Base-by-base conservation (phyloP, 2,113 vertebrate species). In the Hiodon alosoides region DNA sequence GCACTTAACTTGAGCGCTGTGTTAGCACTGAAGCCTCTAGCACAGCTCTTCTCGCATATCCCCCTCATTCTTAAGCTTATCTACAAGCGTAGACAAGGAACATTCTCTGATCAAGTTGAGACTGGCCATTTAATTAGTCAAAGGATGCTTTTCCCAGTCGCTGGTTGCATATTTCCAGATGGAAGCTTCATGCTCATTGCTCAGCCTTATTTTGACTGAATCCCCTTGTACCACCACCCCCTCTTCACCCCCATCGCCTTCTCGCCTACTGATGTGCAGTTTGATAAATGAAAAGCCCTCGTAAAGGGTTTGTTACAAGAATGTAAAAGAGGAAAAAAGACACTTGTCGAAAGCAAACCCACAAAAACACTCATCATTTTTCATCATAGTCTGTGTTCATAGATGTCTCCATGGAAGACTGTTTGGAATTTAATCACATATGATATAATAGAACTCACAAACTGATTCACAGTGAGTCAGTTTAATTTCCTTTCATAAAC, bases 401-500 rank as follows among this genome's bases (percentile, higher is more conserved):
- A 65, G 62, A 52, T 60, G 48, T 78, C 6, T 73, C 47, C 69
- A 55, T 62, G 78, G 78, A 85, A 82, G 83, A 31, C 84, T 77
- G 81, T 84, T 84, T 83, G 74, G 78, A 79, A 72, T 79, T 76
- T 79, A 83, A 85, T 85, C 81, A 80, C 4, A 72, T 70, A 71
- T 8, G 66, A 71, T 65, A 4, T 46, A 61, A 75, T 77, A 74
- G 31, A 78, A 75, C 65, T 66, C 5, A 13, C 65, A 76, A 71
- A 54, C 69, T 74, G 71, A 76, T 84, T 84, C 78, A 78, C 84
- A 74, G 73, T 79, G 77, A 72, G 10, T 54, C 72, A 77, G 76
- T 82, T 81, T 73, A 72, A 73, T 75, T 74, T 76, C 74, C 78
- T 79, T 80, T 85, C 81, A 76, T 84, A 82, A 81, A 83, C 55